Base-by-base conservation (phyloP, 2,797 vertebrate genomes). In the Sphenopsis melanotis region DNA sequence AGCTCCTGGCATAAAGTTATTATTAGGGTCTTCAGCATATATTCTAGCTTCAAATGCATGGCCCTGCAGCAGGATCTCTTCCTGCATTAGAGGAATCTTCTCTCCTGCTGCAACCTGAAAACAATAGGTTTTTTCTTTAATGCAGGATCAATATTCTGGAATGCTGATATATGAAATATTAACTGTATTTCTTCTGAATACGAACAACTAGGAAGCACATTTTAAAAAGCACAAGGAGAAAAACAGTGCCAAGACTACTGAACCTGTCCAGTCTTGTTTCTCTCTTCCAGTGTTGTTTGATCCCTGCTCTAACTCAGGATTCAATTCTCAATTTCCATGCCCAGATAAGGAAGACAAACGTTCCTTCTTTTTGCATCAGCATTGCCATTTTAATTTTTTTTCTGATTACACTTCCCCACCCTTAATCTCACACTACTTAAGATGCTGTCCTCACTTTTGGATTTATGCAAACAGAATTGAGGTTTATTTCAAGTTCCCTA, bases 21-120 rank as follows among this genome's bases (percentile, higher is more conserved):
- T 99, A 92, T 98, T 94, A 27, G 99, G 99, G 95, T 99, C 99
- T 95, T 99, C 99, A 1, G 99, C 99, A 21, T 99, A 99, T 96
- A 99, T 99, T 20, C 99, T 98, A 47, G 99, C 99, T 97, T 99
- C 99, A 89, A 99, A 99, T 0, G 99, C 99, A 92, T 99, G 99
- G 34, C 99, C 99, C 6, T 12, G 97, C 52, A 99, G 93, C 57
- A 95, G 81, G 63, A 99, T 99, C 96, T 99, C 98, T 81, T 99
- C 98, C 98, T 99, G 99, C 53, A 93, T 98, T 87, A 99, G 96
- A 56, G 99, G 99, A 93, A 99, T 98, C 87, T 97, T 98, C 97
- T 99, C 99, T 47, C 99, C 99, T 79, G 98, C 99, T 72, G 99
- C 99, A 97, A 99, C 98, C 99, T 99, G 96, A 66, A 86, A 93